phyloP scores from a whole-genome alignment of 2,888 invertebrate species.

The Cryptocheilus praepositus region DNA sequence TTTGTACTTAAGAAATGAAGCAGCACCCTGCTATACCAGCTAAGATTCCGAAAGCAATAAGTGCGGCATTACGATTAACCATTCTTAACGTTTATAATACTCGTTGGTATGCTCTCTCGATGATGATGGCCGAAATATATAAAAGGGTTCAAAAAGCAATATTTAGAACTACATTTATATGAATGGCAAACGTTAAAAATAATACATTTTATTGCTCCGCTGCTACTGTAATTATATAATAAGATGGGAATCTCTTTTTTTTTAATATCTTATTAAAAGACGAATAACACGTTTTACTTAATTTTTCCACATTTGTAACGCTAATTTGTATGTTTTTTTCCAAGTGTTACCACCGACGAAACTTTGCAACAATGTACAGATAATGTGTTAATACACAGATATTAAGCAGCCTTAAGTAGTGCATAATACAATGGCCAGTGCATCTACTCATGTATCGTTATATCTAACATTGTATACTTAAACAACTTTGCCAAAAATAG shows the following conservation, averaged over 20 bases:
- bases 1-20: constrained; percentile 54
- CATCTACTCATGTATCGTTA: constrained; percentile 72
- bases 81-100: constrained; percentile 44
- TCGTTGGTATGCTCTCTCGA: constrained; percentile 56
- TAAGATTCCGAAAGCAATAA: constrained; percentile 55
- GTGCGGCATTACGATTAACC: constrained; percentile 39
- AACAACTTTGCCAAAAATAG: constrained; percentile 75
- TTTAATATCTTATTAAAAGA: constrained; percentile 9
- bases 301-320: not conserved
- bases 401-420: constrained; percentile 68
- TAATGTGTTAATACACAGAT: constrained; percentile 62
- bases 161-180: constrained; percentile 50
- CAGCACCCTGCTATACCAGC: constrained; percentile 47
- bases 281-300: not conserved
- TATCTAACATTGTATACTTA: constrained; percentile 73
- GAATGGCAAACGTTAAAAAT: constrained; percentile 54
- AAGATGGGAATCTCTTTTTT: constrained; percentile 13
- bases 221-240: constrained; percentile 41
- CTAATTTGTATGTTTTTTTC: constrained; percentile 6
- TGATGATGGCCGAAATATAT: constrained; percentile 48
- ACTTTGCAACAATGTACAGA: constrained; percentile 65
- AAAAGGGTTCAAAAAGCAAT: constrained; percentile 58
- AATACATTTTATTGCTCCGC: constrained; percentile 63
- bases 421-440: constrained; percentile 74
- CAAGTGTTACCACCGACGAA: constrained; percentile 43